A percentile compares a stretch with the other conserved stretches of the same genome.
phyloP scores from a whole-genome alignment of 1,140 invertebrate genomes.

The Oedothorax gibbosus region DNA sequence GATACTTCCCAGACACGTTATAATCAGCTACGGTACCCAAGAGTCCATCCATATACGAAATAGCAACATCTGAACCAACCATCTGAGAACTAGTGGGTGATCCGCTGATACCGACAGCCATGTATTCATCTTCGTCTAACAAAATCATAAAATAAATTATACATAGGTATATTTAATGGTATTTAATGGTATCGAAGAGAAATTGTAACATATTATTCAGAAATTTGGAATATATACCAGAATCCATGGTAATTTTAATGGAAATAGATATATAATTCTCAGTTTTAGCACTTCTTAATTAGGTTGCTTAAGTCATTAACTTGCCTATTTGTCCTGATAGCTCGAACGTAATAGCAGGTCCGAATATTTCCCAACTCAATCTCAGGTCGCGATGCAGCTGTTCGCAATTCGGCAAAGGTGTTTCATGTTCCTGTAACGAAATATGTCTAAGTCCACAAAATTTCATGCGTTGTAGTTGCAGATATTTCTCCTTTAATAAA shows the following conservation, averaged over 20 bases:
- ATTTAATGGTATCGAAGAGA: too few species aligned
- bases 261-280: too few species aligned
- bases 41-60: slow-evolving; percentile 78
- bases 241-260: too few species aligned
- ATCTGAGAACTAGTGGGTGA: slow-evolving; percentile 74
- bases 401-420: slow-evolving; percentile 65
- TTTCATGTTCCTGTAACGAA: slow-evolving; percentile 63
- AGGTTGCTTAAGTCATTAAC: neutral
- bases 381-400: slow-evolving; percentile 65
- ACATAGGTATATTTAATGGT: neutral
- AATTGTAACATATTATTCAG: too few species aligned
- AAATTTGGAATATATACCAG: too few species aligned
- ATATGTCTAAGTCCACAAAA: too few species aligned
- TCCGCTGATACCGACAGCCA: slow-evolving; percentile 87
- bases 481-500: too few species aligned
- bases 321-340: slow-evolving; percentile 65
- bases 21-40: slow-evolving; percentile 86
- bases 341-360: slow-evolving; percentile 65
- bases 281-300: too few species aligned
- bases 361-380: slow-evolving; percentile 67
- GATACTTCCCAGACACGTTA: slow-evolving; percentile 83
- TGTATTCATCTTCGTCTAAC: slow-evolving; percentile 82
- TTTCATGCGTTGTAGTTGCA: too few species aligned
- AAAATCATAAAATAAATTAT: neutral
- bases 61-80: slow-evolving; percentile 85